phyloP scores from a whole-genome alignment of 2,888 invertebrate genomes.

The Diogma glabrata region DNA sequence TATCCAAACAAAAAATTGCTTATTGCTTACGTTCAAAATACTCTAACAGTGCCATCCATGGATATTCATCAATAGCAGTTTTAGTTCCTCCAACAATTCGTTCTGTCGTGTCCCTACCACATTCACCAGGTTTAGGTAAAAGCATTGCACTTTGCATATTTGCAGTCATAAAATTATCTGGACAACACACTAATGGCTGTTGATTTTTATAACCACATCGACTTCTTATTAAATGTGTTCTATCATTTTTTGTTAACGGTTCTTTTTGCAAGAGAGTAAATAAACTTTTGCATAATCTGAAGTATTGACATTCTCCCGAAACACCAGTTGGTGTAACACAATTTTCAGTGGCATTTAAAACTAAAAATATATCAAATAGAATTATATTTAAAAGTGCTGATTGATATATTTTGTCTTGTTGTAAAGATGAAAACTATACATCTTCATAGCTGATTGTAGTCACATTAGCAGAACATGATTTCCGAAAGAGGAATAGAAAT shows the following conservation, averaged over 20 bases:
- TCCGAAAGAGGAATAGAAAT: too few relatives aligned
- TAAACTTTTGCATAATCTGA: too few relatives aligned
- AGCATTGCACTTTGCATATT: not conserved
- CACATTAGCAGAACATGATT: too few relatives aligned
- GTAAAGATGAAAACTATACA: too few relatives aligned
- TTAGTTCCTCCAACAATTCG: constrained; percentile 44
- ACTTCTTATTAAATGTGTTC: not conserved
- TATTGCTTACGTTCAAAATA: constrained; percentile 29
- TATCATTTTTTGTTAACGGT: not conserved
- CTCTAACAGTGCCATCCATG: constrained; percentile 27
- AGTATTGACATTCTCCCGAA: too few relatives aligned
- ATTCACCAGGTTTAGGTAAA: constrained; percentile 6
- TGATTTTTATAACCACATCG: constrained; percentile 5
- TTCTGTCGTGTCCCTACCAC: constrained; percentile 24
- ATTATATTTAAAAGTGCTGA: too few relatives aligned
- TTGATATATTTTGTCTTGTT: too few relatives aligned
- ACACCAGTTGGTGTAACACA: too few relatives aligned
- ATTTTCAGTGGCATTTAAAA: too few relatives aligned
- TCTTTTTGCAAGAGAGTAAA: not conserved
- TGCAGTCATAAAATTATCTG: not conserved
- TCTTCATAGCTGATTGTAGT: too few relatives aligned
- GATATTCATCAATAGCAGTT: constrained; percentile 46
- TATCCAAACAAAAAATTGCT: too few relatives aligned
- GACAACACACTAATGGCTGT: constrained; percentile 9
- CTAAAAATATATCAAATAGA: too few relatives aligned